Base-by-base conservation (phyloP, 1,140 invertebrate species). In the Monomorium pharaonis region DNA sequence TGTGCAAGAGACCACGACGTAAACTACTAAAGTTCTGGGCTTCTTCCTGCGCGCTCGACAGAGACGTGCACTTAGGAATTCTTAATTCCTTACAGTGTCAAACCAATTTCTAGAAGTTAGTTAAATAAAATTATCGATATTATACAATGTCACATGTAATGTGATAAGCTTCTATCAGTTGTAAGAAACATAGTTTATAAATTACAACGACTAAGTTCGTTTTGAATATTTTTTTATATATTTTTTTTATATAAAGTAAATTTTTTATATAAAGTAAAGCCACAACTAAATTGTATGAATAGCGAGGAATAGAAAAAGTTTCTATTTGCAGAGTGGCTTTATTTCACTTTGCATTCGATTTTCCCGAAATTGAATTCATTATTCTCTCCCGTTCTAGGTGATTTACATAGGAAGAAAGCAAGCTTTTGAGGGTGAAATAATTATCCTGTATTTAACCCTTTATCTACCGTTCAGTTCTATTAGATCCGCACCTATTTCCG, bases 21-120 rank as follows among this genome's bases (percentile, higher is more conserved):
- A 70, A 81, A 70, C 65, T 44, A 56, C 51, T 27, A 2, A 81
- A 81, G 65, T 81, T 80, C 27, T 16, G 49, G 44, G 21, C 44
- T 70, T 70, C 33, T 81, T 51, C 56, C 42, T 21, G 65, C 21
- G 21, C 37, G 4, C 42, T 51, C 30, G 14, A 18, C 21, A 2
- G 62, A 69, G 33, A 37, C 44, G 37, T 27, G 65, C 30, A 67
- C 24, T 80, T 24, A 6, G 33, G 2, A 16, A 81, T 70, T 56
- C 18, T 70, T 69, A 78, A 78, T 78, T 24, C 33, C 47, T 63
- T 44, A 30, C 56, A 21, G 37, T 42, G 30, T 30, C 27, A 21
- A 44, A 27, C 12, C 47, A 33, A 77, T 77, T 63, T 42, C 37
- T 10, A 14, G 3, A 63, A 77, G 63, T 77, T 77, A 74, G 14